phyloP scores from a whole-genome alignment of 2,888 invertebrate species.

The Chaetoderma sp. region DNA sequence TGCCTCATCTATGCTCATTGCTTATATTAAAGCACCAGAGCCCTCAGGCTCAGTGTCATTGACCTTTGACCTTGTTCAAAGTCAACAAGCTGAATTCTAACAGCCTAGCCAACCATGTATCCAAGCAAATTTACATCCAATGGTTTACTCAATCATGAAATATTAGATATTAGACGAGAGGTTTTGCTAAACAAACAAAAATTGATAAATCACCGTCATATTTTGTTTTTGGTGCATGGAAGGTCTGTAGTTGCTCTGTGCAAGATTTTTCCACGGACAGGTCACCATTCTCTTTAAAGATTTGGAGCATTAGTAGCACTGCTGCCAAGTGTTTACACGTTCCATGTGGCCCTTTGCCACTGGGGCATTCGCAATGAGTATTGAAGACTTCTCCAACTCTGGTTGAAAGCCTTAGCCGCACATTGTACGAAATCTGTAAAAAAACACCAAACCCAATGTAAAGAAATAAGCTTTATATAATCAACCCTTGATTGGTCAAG shows the following conservation, averaged over 20 bases:
- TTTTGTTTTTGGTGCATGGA: conserved; percentile 24
- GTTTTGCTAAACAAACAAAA: too few species aligned
- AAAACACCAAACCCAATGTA: neutral
- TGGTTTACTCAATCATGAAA: too few species aligned
- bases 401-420: neutral
- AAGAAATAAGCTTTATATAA: neutral
- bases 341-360: conserved; percentile 27
- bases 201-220: conserved; percentile 18
- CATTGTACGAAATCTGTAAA: neutral
- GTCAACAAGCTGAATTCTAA: too few species aligned
- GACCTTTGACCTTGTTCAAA: too few species aligned
- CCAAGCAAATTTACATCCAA: too few species aligned
- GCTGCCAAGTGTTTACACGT: conserved; percentile 34
- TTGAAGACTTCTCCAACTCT: neutral
- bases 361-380: conserved; percentile 25
- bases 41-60: too few species aligned
- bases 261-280: conserved; percentile 14
- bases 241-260: conserved; percentile 28
- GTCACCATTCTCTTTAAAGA: conserved; percentile 11
- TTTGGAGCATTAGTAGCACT: conserved; percentile 15
- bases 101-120: too few species aligned
- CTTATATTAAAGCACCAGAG: too few species aligned
- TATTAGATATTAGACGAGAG: too few species aligned
- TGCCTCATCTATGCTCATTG: too few species aligned
- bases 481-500: neutral